Conservation (phyloP, 2,797 vertebrate species). For the Petrocephalus sullivani region DNA sequence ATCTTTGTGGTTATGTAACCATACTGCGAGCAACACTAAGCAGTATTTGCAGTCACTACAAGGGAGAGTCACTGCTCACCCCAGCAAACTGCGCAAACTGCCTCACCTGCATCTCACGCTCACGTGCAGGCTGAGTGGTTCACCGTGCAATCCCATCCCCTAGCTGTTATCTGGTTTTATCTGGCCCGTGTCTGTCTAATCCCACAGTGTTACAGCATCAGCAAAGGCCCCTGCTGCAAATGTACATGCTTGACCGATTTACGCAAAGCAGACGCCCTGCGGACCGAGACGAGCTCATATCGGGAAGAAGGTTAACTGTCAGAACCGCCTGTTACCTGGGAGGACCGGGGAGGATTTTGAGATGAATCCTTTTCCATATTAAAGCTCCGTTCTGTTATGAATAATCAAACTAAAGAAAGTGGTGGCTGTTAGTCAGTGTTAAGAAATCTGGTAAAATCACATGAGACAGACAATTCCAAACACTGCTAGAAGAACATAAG, state of each 20-base stretch:
- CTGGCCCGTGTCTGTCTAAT: background rate
- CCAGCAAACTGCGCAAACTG: background rate
- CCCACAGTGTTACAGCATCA: background rate
- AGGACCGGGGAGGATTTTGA: background rate
- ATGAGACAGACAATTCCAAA: background rate
- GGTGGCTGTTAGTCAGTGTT: background rate
- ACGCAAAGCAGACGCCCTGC: background rate
- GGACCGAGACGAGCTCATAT: background rate
- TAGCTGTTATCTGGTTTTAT: slow-evolving; percentile 10
- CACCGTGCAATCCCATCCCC: background rate
- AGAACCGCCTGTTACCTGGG: background rate
- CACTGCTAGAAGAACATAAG: background rate
- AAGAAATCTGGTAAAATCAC: background rate
- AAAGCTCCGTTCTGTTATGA: background rate
- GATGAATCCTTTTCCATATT: background rate
- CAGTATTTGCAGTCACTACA: background rate
- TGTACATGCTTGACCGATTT: background rate
- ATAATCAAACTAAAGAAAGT: background rate
- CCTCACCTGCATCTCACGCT: background rate
- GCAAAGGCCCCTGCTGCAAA: background rate
- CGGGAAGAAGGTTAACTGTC: background rate
- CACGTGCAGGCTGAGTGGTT: background rate
- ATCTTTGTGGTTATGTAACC: background rate
- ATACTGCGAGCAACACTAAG: background rate
- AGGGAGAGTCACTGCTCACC: background rate